Evolutionary conservation across 2,797 vertebrate species (phyloP).

Genomic region (Sylvia borin): DNA sequence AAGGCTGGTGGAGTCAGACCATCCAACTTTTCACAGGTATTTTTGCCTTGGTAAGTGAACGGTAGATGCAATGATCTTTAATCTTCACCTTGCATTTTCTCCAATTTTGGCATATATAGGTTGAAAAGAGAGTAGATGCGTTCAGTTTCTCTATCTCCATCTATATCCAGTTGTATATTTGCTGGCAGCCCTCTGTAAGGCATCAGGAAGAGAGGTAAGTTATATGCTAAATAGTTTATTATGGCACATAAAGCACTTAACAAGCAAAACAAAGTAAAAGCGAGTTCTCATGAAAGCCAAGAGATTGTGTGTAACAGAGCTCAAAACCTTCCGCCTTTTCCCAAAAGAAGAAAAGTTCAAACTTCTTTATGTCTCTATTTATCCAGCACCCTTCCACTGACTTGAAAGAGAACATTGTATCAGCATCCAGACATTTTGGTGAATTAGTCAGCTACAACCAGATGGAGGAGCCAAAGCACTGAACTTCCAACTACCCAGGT

Average conservation of each 20-base stretch:
- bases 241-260: not conserved
- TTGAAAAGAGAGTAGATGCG: constrained; percentile 95
- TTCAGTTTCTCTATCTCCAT: constrained; percentile 96
- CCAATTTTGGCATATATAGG: constrained; percentile 91
- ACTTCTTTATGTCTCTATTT: not conserved
- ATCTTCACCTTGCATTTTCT: constrained; percentile 95
- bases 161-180: constrained; percentile 97
- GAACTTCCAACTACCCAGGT: not conserved
- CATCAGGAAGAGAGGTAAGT: not conserved
- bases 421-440: not conserved
- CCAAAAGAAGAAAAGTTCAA: not conserved
- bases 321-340: not conserved
- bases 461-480: constrained; percentile 60
- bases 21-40: not conserved
- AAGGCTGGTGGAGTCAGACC: not conserved
- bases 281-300: not conserved
- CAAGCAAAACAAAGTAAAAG: not conserved
- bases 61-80: not conserved
- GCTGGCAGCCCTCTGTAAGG: constrained; percentile 89
- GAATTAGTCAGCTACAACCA: constrained; percentile 23
- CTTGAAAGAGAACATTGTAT: not conserved
- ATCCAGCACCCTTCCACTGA: not conserved
- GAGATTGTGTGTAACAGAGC: not conserved
- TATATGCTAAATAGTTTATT: not conserved
- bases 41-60: not conserved